These are phyloP conservation scores for Acipenser oxyrinchus DNA, from an alignment of 2,797 vertebrate genomes.

Conservation along the genomic window DNA sequence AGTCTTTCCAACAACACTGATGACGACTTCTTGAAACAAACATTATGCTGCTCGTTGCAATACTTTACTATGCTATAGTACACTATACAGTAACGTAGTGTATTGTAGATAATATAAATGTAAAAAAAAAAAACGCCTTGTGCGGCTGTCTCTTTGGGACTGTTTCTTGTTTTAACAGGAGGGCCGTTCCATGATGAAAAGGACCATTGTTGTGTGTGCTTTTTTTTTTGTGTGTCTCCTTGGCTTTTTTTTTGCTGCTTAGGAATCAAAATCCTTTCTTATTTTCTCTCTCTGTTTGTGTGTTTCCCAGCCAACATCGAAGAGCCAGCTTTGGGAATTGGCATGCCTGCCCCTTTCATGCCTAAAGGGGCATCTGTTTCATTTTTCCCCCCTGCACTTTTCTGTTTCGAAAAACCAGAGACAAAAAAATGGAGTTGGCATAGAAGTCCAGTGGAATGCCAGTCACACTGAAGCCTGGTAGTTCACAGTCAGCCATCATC, in stretches of 20 bases:
- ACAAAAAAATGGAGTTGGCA: neutral
- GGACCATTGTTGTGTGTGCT: slow-evolving; percentile 10
- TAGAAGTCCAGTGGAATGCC: neutral
- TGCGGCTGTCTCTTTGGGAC: slow-evolving; percentile 18
- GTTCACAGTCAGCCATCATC: slow-evolving; percentile 4
- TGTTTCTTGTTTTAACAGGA: slow-evolving; percentile 16
- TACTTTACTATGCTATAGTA: too few species aligned
- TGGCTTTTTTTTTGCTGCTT: slow-evolving; percentile 20
- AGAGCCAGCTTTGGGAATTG: slow-evolving; percentile 24
- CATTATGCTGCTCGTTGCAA: too few species aligned
- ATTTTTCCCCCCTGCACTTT: slow-evolving; percentile 10
- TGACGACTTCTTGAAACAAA: too few species aligned
- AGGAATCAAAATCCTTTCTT: slow-evolving; percentile 18
- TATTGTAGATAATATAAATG: slow-evolving; percentile 12
- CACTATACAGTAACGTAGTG: slow-evolving; percentile 17
- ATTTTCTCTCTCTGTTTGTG: slow-evolving; percentile 16
- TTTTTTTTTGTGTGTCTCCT: slow-evolving; percentile 25
- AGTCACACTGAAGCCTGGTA: neutral
- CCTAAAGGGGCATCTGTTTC: slow-evolving; percentile 31
- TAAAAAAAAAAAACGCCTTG: slow-evolving; percentile 6
- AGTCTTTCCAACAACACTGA: too few species aligned
- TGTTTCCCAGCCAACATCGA: slow-evolving; percentile 9
- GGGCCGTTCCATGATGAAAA: slow-evolving; percentile 35
- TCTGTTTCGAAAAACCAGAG: neutral
- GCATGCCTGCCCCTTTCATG: slow-evolving; percentile 28